Evolutionary conservation across 64 coral and sea anemone genomes (phyloP), one percentile per base, ranked within the genome.

Genomic region (Catalaphyllia jardinei): DNA sequence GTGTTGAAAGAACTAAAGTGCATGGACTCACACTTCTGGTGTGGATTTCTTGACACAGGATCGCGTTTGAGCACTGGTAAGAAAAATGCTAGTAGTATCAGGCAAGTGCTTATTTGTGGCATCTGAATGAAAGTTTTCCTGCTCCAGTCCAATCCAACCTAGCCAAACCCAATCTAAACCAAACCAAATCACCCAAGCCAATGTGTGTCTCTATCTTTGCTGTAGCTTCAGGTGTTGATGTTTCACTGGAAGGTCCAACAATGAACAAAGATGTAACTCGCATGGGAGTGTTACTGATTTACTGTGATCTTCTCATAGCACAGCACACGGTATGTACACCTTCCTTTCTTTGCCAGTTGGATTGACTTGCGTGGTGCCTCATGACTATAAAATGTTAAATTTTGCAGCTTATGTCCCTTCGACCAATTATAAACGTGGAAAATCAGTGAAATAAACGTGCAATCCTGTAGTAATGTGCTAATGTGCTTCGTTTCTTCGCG

Each of bases 11-110:
- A 89, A n/a, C 29, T 95, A 60, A 76, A 81, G 52, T 95, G 79
- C 74, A 91, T 28, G 25, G 88, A 99, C 24, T 19, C 62, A 1
- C 74, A 92, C 18, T 93, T 89, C 88, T 96, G 95, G 95, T 93
- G 80, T 82, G 87, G 81, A 9, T 72, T 90, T 31, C 79, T 96
- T 22, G 91, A 93, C 54, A 90, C 72, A 29, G 72, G 90, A 24
- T 29, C 63, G n/a, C 81, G 81, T 65, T 85, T 85, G 39, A 85
- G 81, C 62, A 85, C 81, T 27, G 81, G 81, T 85, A 24, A 13
- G 24, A 67, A 51, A 9, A 69, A 22, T 24, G n/a, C 4, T 7
- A 69, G 25, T 11, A 16, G 54, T 57, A 57, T 57, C 15, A 10
- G 0, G 15, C 10, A 12, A 57, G 54, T 57, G 15, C 15, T 57